These are phyloP conservation scores for Lathamus discolor DNA, from an alignment of 2,113 vertebrate species.

Conservation along the genomic window DNA sequence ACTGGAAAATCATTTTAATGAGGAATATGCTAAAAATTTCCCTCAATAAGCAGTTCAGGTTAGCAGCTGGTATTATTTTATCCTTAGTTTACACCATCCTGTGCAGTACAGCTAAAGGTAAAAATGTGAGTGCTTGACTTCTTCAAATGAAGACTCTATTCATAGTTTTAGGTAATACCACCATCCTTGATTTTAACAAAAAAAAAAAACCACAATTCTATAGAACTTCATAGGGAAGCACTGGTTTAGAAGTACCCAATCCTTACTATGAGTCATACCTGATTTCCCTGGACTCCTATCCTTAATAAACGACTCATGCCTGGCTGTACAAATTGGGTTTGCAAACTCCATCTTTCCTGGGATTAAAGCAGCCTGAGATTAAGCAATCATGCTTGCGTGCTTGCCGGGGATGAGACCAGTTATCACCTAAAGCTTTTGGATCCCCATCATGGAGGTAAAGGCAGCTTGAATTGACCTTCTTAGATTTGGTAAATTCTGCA, in stretches of 20 bases:
- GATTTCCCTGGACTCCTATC: background rate
- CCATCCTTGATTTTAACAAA: background rate
- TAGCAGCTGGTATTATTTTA: background rate
- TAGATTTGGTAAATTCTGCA: background rate
- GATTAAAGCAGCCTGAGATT: constrained; percentile 16
- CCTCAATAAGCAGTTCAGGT: background rate
- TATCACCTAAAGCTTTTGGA: background rate
- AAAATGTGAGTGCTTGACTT: background rate
- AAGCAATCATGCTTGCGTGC: background rate
- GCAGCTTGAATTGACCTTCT: background rate
- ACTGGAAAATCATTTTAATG: constrained; percentile 43
- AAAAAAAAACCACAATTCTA: background rate
- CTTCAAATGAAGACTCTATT: background rate
- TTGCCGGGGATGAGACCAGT: background rate
- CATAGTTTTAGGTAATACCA: background rate
- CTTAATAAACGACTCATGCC: background rate
- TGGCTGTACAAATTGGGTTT: background rate
- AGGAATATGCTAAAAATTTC: background rate
- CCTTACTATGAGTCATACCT: background rate
- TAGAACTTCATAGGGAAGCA: background rate
- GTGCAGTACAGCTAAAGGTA: background rate
- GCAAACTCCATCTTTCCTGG: background rate
- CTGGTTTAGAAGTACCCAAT: constrained; percentile 36
- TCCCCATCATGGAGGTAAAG: background rate
- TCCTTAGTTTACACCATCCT: background rate